A percentile compares a stretch with the other conserved stretches of the same genome.
Conservation (phyloP, 2,113 vertebrate genomes). For the Python bivittatus region DNA sequence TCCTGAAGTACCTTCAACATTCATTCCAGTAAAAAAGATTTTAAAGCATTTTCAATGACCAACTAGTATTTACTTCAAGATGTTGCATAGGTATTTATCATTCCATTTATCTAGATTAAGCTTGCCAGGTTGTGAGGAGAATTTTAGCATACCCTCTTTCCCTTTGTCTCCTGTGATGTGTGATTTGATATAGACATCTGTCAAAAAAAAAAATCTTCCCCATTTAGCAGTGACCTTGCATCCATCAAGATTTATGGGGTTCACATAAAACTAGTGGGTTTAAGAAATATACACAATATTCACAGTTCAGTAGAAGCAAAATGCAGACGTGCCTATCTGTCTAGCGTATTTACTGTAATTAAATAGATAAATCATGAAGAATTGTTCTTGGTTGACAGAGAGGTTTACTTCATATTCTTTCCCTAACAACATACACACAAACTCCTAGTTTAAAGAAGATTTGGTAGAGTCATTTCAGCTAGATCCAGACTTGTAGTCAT, state of each 20-base stretch:
- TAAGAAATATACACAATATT: background rate
- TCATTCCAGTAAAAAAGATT: background rate
- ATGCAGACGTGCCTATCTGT: background rate
- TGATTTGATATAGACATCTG: background rate
- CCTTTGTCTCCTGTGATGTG: background rate
- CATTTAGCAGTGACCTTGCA: background rate
- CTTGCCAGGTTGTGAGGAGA: background rate
- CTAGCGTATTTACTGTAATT: background rate
- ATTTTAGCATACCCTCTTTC: background rate
- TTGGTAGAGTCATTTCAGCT: background rate
- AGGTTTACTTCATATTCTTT: conserved; percentile 3
- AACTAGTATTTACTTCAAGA: background rate
- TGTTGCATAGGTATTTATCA: background rate
- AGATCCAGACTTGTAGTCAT: background rate
- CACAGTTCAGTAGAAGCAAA: background rate
- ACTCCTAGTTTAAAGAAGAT: background rate
- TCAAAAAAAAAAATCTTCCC: too few species aligned
- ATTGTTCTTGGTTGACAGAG: background rate
- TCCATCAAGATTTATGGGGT: background rate
- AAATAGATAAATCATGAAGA: conserved; percentile 16
- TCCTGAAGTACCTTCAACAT: background rate
- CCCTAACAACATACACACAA: background rate
- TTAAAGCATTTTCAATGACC: background rate
- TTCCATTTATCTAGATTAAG: background rate
- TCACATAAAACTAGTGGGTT: background rate